Base-by-base conservation (phyloP, 2,797 vertebrate genomes). In the Onychomys leucogaster region DNA sequence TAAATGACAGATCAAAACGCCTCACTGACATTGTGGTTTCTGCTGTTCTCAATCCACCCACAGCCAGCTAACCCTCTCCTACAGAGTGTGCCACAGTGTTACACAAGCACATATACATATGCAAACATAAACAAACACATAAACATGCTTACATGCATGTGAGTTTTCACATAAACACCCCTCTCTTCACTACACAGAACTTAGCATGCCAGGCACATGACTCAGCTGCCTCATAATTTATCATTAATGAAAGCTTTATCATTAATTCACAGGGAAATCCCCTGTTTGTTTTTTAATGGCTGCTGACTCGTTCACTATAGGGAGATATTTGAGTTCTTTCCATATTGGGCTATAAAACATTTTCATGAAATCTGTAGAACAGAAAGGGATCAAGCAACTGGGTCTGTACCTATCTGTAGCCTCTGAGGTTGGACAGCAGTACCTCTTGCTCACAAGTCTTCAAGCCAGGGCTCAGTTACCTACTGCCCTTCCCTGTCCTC, bases 1-100 rank as follows among this genome's bases (percentile, higher is more conserved):
- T 85, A 94, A 82, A 57, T 90, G 52, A 89, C 7, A 57, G 32
- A 77, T 75, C 55, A 55, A 75, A 76, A 94, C 25, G 29, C 43
- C 1, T 77, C 77, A 23, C 17, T 91, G 16, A 89, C 80, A 49
- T 32, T 65, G 37, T 61, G n/a, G 37, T 32, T 16, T 71, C 23
- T 43, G 6, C 69, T 86, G 49, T 43, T 46, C 34, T 71, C 34
- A 43, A 10, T 59, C 46, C 21, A 41, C 1, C 37, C 10, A 69
- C n/a, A 13, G 67, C 7, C 8, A 25, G 27, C 13, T 34, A 9
- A 17, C 16, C 6, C 43, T 76, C 5, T 84, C 34, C 41, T 12
- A 29, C 3, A 59, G n/a, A 41, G 8, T 52, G 4, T 29, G 11
- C 13, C 25, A 41, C 13, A n/a, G 49, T 27, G 71, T 14, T 2